Evolutionary conservation across 2,797 vertebrate genomes (phyloP).

Genomic region (Pipistrellus pipistrellus): DNA sequence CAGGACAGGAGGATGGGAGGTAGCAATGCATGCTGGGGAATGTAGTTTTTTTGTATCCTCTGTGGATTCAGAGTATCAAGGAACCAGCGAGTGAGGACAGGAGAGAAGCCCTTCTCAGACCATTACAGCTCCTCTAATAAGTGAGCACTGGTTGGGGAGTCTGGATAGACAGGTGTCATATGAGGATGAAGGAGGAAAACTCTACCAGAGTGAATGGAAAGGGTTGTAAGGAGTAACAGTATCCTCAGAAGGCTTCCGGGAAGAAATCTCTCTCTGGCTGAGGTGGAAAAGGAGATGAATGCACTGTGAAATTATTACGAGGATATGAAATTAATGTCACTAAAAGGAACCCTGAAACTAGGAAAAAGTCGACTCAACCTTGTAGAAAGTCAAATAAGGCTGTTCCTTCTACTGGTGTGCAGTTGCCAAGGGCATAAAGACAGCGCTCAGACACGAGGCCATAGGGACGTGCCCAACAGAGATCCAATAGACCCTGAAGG

Average conservation of each 20-base stretch:
- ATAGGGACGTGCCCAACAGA: background rate
- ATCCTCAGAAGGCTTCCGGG: background rate
- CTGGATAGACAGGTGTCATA: background rate
- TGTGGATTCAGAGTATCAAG: background rate
- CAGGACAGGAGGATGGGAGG: background rate
- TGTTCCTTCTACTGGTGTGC: background rate
- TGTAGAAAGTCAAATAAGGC: background rate
- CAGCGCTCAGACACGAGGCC: background rate
- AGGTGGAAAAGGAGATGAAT: background rate
- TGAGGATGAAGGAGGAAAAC: background rate
- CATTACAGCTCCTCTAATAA: background rate
- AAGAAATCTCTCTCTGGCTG: background rate
- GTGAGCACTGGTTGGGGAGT: background rate
- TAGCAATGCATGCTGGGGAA: background rate
- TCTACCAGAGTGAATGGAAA: constrained; percentile 3
- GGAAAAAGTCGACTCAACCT: background rate
- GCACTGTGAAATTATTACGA: background rate
- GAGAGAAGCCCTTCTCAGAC: background rate
- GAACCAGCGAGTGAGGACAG: background rate
- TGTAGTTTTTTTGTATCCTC: background rate
- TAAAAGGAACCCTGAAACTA: background rate
- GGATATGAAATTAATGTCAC: background rate
- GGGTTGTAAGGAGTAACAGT: background rate
- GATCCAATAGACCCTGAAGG: background rate
- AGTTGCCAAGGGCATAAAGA: background rate